Evolutionary conservation across 2,797 vertebrate species (phyloP), one percentile per base, ranked within the genome.

Genomic region (Diplodus puntazzo): DNA sequence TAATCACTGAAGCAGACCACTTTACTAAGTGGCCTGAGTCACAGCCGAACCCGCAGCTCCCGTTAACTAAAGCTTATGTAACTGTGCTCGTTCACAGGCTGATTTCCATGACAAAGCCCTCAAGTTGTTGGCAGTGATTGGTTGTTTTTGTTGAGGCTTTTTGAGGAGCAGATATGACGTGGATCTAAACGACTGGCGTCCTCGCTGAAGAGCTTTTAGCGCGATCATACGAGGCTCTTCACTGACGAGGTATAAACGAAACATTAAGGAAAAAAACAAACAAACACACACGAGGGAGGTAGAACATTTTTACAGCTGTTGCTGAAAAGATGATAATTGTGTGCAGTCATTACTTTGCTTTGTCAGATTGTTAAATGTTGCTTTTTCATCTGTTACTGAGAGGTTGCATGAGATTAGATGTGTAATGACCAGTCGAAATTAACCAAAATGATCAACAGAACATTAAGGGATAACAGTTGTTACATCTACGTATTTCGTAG

Each of bases 21-120:
- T 23, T 27, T 27, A 5, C 14, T 23, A 16, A 21, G 21, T 11
- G 7, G 14, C 10, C 25, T 7, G 73, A 67, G 69, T 65, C 66
- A 55, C 48, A 45, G 16, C 50, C 50, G 23, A 67, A 66, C 70
- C 73, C 49, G 34, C 43, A 65, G 52, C 52, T 59, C 61, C 17
- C 16, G 20, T 27, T 69, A 20, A 50, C 18, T 20, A 18, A 43
- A 71, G 53, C 65, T 86, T 80, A 78, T 72, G 52, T 77, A 87
- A 84, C 74, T 5, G 58, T 3, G 25, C 42, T 20, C 20, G 0
- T 71, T 85, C 64, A 59, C 57, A 42, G 1, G 52, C 59, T 70
- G 68, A n/a, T 79, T 55, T 64, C 43, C 62, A 18, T 67, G 65
- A 68, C 50, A 65, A 79, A 77, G 59, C n/a, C 34, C 30, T 52